Percentiles rank a stretch among this genome's conserved stretches.
Conservation (phyloP, 1,140 invertebrate species). For the Pararge aegeria region DNA sequence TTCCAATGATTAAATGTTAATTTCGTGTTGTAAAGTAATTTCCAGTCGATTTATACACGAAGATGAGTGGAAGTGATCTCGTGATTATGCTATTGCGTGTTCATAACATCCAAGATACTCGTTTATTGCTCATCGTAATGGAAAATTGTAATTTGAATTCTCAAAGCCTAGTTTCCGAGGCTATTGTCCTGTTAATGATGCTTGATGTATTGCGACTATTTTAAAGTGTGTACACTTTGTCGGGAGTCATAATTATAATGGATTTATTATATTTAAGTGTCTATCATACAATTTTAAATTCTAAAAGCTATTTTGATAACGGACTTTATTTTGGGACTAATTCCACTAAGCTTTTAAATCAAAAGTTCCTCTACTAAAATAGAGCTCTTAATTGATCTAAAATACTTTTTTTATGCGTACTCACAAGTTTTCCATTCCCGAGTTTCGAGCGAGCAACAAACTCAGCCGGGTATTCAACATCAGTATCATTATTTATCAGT, state of each 20-base stretch:
- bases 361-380: too few relatives aligned
- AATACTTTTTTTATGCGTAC: too few relatives aligned
- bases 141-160: constrained; percentile 21
- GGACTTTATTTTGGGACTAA: too few relatives aligned
- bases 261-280: not conserved
- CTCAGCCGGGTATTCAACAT: too few relatives aligned
- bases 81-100: constrained; percentile 19
- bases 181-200: constrained; percentile 35
- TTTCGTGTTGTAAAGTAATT: constrained; percentile 9
- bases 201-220: constrained; percentile 1
- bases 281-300: too few relatives aligned
- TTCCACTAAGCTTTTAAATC: too few relatives aligned
- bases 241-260: not conserved
- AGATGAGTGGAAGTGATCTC: constrained; percentile 9
- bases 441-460: too few relatives aligned
- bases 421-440: too few relatives aligned
- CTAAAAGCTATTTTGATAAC: too few relatives aligned
- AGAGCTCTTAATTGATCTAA: too few relatives aligned
- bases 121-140: constrained; percentile 18
- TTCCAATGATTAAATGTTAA: constrained; percentile 16
- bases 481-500: too few relatives aligned
- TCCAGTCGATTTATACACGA: constrained; percentile 10
- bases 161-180: constrained; percentile 22
- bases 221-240: not conserved
- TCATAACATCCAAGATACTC: constrained; percentile 17